phyloP scores from a whole-genome alignment of 1,140 invertebrate species.

The Drosophila pectinifera region DNA sequence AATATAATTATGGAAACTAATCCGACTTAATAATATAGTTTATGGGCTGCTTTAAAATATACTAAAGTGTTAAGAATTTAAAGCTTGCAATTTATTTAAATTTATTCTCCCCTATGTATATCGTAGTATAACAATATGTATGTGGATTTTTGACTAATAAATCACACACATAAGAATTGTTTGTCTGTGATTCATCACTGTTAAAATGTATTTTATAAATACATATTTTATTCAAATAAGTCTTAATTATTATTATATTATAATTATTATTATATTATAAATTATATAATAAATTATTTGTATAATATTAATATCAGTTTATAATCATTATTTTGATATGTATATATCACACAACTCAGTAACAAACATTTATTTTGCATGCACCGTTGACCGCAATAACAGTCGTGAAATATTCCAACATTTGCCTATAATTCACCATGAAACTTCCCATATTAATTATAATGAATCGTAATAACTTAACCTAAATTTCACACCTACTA shows the following conservation, averaged over 20 bases:
- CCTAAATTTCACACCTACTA: slow-evolving; percentile 40
- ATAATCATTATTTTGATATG: background rate
- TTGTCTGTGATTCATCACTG: slow-evolving; percentile 5
- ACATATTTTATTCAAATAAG: too few species aligned
- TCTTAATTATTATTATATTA: background rate
- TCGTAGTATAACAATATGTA: background rate
- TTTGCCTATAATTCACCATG: slow-evolving; percentile 25
- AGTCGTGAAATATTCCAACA: slow-evolving; percentile 2
- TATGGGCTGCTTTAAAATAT: too few species aligned
- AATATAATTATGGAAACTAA: too few species aligned
- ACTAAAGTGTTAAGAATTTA: too few species aligned
- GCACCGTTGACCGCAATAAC: background rate
- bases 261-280: too few species aligned
- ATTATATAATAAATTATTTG: too few species aligned
- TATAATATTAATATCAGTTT: too few species aligned
- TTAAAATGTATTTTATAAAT: background rate
- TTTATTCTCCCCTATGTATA: background rate
- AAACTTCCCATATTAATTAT: slow-evolving; percentile 12
- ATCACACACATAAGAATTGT: background rate
- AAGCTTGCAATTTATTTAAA: too few species aligned
- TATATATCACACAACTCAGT: background rate
- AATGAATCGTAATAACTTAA: slow-evolving; percentile 27
- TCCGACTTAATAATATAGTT: too few species aligned
- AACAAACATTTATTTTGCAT: background rate
- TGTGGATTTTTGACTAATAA: slow-evolving; percentile 11